Evolutionary conservation across 2,797 vertebrate genomes (phyloP).

Genomic region (Alosa sapidissima): DNA sequence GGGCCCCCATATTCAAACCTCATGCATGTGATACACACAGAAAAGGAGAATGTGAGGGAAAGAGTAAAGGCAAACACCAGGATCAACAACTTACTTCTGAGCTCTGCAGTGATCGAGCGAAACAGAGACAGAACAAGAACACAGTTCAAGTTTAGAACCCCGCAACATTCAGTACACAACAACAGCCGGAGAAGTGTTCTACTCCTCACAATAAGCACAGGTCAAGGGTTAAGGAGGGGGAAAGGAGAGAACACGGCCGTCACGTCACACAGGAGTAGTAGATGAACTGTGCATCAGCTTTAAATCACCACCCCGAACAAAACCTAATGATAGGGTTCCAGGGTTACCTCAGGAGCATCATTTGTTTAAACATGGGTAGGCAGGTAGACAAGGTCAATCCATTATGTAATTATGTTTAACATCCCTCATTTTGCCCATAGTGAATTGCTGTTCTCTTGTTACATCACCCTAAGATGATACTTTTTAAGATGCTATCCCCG

Average conservation of each 20-base stretch:
- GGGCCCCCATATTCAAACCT: constrained; percentile 66
- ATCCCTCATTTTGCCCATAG: not conserved
- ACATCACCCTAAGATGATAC: not conserved
- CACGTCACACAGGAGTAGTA: constrained; percentile 33
- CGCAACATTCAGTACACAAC: constrained; percentile 69
- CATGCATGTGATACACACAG: constrained; percentile 80
- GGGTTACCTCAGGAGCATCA: not conserved
- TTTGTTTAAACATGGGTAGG: not conserved
- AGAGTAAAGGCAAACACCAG: constrained; percentile 69
- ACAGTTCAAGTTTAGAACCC: constrained; percentile 84
- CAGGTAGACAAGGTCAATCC: not conserved
- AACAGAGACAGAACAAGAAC: constrained; percentile 92
- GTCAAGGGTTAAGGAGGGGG: constrained; percentile 40
- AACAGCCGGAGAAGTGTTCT: constrained; percentile 69
- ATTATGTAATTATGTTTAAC: not conserved
- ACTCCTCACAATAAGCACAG: constrained; percentile 66
- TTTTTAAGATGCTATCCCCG: not conserved
- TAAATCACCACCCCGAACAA: not conserved
- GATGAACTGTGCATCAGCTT: not conserved
- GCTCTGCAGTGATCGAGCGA: constrained; percentile 87
- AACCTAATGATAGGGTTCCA: not conserved
- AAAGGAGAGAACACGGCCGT: constrained; percentile 39
- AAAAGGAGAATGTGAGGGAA: constrained; percentile 69
- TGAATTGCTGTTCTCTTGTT: not conserved
- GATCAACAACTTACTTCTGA: constrained; percentile 93